Evolutionary conservation across 2,797 vertebrate genomes (phyloP), one percentile per base, ranked within the genome.

Genomic region (Threskiornis aethiopicus): DNA sequence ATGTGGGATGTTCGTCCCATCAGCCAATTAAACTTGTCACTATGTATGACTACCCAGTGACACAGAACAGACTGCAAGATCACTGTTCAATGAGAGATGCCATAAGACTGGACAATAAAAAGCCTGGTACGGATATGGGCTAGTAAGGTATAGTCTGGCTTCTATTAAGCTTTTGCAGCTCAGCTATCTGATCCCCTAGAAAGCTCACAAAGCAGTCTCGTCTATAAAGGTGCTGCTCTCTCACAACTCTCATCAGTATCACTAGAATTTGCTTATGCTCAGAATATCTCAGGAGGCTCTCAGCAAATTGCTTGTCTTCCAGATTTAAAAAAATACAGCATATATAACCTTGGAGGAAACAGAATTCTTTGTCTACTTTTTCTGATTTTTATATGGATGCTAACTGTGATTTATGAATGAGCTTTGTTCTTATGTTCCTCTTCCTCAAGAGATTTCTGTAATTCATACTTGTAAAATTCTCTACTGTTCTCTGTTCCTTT

Each of bases 381-480:
- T 79, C 65, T 82, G 28, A 26, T 75, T 80, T 78, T 64, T 75
- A 35, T 55, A 41, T 49, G 35, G 67, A 85, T 65, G 49, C 41
- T 76, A 71, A 86, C 75, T 66, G 62, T 93, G 66, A 87, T 80
- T 86, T 84, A 85, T 59, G 49, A 88, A 86, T 72, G 42, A 4
- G 14, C 49, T 91, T 95, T 82, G 24, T 66, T 86, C 44, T 59
- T 80, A 29, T 10, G 26, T 57, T 95, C 84, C 54, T 71, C 84
- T 77, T 90, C 44, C 81, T 87, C 47, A 44, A 77, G 64, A 93
- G 72, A 88, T 65, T 94, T 95, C 66, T 61, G 46, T 76, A 92
- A 91, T 86, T 87, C 58, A 9, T 83, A 87, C 90, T 75, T 86
- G 31, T 81, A 84, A 79, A 79, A 62, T 79, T 94, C 46, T 83